Conservation (phyloP, 2,113 vertebrate genomes). For the Melierax canorus region DNA sequence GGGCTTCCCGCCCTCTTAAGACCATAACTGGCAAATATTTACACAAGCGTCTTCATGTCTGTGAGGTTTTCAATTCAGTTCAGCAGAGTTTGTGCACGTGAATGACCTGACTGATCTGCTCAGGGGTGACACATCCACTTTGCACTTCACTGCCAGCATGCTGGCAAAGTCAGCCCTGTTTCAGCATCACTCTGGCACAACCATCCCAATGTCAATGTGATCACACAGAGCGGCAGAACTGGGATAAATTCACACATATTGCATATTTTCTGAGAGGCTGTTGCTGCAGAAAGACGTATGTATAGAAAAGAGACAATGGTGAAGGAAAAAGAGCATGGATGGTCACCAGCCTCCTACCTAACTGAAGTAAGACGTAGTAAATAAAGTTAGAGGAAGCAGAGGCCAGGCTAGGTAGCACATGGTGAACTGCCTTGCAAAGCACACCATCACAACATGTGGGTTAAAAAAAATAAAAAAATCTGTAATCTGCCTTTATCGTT, state of each 20-base stretch:
- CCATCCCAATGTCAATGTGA: neutral
- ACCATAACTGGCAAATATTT: neutral
- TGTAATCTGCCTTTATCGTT: neutral
- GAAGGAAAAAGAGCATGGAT: neutral
- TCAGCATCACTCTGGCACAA: neutral
- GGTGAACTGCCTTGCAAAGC: neutral
- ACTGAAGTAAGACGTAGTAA: neutral
- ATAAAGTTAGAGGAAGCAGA: neutral
- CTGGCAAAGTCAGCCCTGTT: neutral
- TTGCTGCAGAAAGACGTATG: neutral
- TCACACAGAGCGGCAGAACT: neutral
- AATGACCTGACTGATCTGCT: neutral
- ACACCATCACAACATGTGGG: no score
- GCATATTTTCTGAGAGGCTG: neutral
- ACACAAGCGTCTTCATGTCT: neutral
- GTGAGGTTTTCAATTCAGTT: neutral
- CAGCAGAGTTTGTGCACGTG: neutral
- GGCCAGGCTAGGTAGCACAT: neutral
- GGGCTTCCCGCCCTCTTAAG: neutral
- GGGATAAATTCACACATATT: neutral
- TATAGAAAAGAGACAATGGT: neutral
- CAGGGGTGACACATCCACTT: neutral
- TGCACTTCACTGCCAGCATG: neutral
- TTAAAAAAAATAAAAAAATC: neutral
- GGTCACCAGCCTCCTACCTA: neutral